Base-by-base conservation (phyloP, 2,888 invertebrate genomes). In the Macaria liturata region DNA sequence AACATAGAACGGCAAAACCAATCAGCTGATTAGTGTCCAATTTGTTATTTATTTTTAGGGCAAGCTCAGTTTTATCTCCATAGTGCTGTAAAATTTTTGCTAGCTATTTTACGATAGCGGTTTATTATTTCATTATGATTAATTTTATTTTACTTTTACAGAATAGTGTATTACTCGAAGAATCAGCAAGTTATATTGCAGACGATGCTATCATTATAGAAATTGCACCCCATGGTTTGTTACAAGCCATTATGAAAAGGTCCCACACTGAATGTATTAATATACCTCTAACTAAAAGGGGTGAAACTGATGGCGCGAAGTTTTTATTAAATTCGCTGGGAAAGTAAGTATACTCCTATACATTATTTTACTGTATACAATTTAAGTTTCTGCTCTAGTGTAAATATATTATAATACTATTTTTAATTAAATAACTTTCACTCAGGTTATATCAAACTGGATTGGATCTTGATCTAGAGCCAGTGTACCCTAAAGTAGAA, bases 161-260 rank as follows among this genome's bases (percentile, higher is more conserved):
- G 68, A 94, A 87, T 62, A 91, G 94, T 2, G 95, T 95, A 0
- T 81, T 94, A 6, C 96, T 96, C 74, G 96, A 97, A 78, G 97
- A 97, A 80, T 95, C 96, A 0, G 88, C 95, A 1, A 90, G 86
- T 48, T 91, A 95, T 67, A 94, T 98, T 57, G 97, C 97, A 0
- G 89, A 92, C 6, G 94, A 96, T 75, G 96, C 97, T 0, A 88
- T 97, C 7, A 92, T 95, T 3, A 94, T 98, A 56, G 98, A 98
- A 84, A 94, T 98, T 61, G 97, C 97, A 0, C 97, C 98, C 0
- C 97, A 97, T 72, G 95, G 96, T 39, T 89, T 97, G 31, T 89
- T 97, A 37, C 97, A 97, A 81, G 95, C 97, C 0, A 96, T 98
- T 66, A 81, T 98, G 9, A 95, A 95, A 71, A 91, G 96, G 60